Percentiles rank a stretch among this genome's conserved stretches.
phyloP scores from a whole-genome alignment of 2,888 invertebrate species.

The Ectobius pallidus region DNA sequence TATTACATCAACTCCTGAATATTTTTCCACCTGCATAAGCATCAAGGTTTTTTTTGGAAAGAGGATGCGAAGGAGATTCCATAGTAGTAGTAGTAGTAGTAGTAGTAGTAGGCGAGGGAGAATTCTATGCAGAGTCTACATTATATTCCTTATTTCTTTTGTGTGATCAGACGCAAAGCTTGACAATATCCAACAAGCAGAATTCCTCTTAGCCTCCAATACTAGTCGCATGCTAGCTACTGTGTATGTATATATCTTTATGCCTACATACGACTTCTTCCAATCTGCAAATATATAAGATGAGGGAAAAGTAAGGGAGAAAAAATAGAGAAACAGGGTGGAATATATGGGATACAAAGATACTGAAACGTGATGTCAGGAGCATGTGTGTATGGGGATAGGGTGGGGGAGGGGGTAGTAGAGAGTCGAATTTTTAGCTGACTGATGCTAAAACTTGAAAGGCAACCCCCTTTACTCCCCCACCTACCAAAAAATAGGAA shows the following conservation, averaged over 20 bases:
- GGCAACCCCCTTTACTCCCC: conserved; percentile 36
- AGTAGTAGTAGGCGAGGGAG: background rate
- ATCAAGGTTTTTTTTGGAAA: background rate
- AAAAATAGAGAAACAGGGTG: conserved; percentile 15
- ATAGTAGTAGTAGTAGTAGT: background rate
- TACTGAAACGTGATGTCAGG: conserved; percentile 31
- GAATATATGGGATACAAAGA: conserved; percentile 32
- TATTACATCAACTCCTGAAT: background rate
- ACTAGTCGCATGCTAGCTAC: background rate
- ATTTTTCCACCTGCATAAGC: background rate
- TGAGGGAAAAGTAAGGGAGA: background rate
- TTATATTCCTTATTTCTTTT: conserved; percentile 33
- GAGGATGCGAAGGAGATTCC: background rate
- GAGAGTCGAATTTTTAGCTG: conserved; percentile 36
- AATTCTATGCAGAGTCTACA: conserved; percentile 6
- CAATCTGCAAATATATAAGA: conserved; percentile 31
- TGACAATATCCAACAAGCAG: conserved; percentile 21
- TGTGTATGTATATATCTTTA: conserved; percentile 16
- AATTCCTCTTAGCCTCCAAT: background rate
- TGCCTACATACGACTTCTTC: conserved; percentile 16
- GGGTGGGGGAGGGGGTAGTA: background rate
- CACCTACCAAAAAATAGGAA: conserved; percentile 21
- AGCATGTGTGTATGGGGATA: conserved; percentile 35
- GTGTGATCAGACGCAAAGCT: conserved; percentile 22
- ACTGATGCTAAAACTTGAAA: conserved; percentile 38